These are phyloP conservation scores for Whitmania pigra DNA, from an alignment of 1,140 invertebrate genomes.

Conservation along the genomic window DNA sequence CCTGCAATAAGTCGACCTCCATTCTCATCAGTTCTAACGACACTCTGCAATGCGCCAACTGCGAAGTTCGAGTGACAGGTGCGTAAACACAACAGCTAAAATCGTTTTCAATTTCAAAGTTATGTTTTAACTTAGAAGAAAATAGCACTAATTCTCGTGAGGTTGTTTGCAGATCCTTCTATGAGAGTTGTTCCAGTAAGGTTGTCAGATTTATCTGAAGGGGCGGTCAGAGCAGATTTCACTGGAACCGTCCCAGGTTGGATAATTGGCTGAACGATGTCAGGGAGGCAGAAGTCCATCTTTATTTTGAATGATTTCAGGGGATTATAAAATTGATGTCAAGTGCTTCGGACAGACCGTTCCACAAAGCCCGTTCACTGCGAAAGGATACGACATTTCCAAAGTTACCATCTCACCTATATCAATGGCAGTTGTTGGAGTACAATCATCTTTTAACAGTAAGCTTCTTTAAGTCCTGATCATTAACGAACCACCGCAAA, in stretches of 20 bases:
- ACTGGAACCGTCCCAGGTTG: not conserved
- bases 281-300: constrained; percentile 1
- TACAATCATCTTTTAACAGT: constrained; percentile 15
- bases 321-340: constrained; percentile 72
- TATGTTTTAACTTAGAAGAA: not conserved
- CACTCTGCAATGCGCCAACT: not conserved
- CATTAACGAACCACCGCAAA: not conserved
- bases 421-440: constrained; percentile 71
- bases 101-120: not conserved
- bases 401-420: constrained; percentile 81
- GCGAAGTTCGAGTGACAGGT: constrained; percentile 4
- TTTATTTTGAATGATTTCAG: constrained; percentile 26
- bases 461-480: not conserved
- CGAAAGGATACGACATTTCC: constrained; percentile 74
- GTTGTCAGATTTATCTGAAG: not conserved
- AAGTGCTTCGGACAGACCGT: constrained; percentile 81
- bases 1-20: constrained; percentile 16
- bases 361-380: constrained; percentile 76
- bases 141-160: not conserved
- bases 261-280: constrained; percentile 10
- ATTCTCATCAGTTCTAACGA: not conserved
- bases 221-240: not conserved
- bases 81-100: too few relatives aligned
- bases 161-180: not conserved
- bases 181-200: not conserved